Percentiles rank a stretch among this genome's conserved stretches.
Conservation (phyloP, 2,888 invertebrate genomes). For the Automeris io region DNA sequence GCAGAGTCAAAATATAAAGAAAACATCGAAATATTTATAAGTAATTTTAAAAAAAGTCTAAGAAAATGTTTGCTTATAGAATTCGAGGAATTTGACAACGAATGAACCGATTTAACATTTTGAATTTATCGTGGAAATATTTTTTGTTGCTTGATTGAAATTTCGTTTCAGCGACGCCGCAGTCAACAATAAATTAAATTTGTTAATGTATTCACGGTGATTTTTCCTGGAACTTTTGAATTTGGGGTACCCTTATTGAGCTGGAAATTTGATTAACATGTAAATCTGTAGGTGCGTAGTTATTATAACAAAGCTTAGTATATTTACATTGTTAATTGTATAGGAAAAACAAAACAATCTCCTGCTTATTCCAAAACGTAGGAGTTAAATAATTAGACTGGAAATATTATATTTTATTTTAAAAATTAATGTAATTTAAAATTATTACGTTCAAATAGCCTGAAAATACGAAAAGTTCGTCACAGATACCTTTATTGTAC, state of each 20-base stretch:
- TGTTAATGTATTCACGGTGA: slow-evolving; percentile 37
- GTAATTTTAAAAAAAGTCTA: not conserved
- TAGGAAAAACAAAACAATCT: too few species aligned
- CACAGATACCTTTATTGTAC: too few species aligned
- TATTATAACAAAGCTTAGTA: not conserved
- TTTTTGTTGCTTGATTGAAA: slow-evolving; percentile 48
- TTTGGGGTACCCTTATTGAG: slow-evolving; percentile 5
- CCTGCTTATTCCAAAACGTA: too few species aligned
- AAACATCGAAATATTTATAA: not conserved
- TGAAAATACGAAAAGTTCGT: too few species aligned
- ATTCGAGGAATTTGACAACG: slow-evolving; percentile 3
- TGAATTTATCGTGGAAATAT: slow-evolving; percentile 39
- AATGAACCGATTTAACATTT: slow-evolving; percentile 21
- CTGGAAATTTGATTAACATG: not conserved
- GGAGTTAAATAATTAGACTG: too few species aligned
- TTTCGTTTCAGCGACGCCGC: slow-evolving; percentile 46
- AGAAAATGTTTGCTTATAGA: slow-evolving; percentile 1
- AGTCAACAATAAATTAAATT: slow-evolving; percentile 61
- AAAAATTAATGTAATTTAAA: too few species aligned
- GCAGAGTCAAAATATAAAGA: too few species aligned
- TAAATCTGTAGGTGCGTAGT: not conserved
- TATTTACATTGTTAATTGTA: not conserved
- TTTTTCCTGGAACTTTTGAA: slow-evolving; percentile 26
- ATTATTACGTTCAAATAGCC: too few species aligned
- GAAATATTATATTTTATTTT: too few species aligned